Evolutionary conservation across 2,888 invertebrate species (phyloP).

Genomic region (Tuta absoluta): DNA sequence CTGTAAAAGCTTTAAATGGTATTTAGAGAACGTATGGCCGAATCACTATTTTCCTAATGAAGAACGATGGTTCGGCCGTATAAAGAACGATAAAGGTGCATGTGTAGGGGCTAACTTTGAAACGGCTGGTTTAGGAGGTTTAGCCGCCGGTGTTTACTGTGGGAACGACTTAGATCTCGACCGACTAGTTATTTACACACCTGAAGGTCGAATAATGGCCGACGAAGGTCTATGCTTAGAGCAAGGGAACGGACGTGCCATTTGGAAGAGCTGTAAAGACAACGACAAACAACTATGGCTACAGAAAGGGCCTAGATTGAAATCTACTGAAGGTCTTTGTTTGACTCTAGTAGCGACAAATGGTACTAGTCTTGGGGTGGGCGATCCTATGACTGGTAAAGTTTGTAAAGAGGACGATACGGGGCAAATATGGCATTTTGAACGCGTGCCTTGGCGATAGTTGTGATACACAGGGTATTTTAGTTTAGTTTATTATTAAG

Average conservation of each 20-base stretch:
- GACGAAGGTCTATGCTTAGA: slow-evolving; percentile 94
- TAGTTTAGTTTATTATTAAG: no score
- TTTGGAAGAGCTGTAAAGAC: slow-evolving; percentile 87
- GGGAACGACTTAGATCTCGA: slow-evolving; percentile 80
- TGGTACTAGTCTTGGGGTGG: slow-evolving; percentile 51
- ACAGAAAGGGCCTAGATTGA: slow-evolving; percentile 72
- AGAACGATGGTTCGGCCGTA: slow-evolving; percentile 94
- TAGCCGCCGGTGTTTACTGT: slow-evolving; percentile 85
- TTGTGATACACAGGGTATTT: slow-evolving; percentile 41
- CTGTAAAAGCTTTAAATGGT: slow-evolving; percentile 96
- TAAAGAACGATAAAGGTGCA: slow-evolving; percentile 76
- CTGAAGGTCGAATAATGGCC: slow-evolving; percentile 88
- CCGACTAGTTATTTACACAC: slow-evolving; percentile 87
- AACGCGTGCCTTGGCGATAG: slow-evolving; percentile 85
- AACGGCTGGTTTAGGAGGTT: slow-evolving; percentile 85
- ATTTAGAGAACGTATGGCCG: slow-evolving; percentile 96
- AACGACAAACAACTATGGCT: slow-evolving; percentile 86
- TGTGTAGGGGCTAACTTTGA: slow-evolving; percentile 70
- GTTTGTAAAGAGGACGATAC: slow-evolving; percentile 76
- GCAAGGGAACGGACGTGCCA: slow-evolving; percentile 82
- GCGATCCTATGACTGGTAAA: slow-evolving; percentile 78
- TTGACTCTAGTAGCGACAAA: slow-evolving; percentile 52
- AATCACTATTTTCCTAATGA: slow-evolving; percentile 96
- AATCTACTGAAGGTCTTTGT: slow-evolving; percentile 59
- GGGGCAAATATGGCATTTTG: slow-evolving; percentile 86